Conservation (phyloP, 2,888 invertebrate species). For the Synanthedon myopaeformis region DNA sequence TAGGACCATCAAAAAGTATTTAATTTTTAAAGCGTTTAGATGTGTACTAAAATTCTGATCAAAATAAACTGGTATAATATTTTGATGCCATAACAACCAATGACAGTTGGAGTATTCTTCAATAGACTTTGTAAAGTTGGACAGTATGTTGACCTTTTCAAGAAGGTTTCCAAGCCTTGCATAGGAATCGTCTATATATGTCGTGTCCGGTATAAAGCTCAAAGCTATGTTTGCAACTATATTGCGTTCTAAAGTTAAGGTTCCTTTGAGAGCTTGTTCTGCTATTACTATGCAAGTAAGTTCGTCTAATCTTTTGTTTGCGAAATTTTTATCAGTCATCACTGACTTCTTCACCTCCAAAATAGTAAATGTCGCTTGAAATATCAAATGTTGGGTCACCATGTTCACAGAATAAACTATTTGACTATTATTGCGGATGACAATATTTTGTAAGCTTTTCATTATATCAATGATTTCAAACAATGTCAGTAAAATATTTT, state of each 20-base stretch:
- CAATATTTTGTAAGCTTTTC: conserved; percentile 80
- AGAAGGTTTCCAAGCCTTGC: conserved; percentile 72
- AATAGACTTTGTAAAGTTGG: conserved; percentile 70
- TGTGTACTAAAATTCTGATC: conserved; percentile 77
- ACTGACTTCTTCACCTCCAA: conserved; percentile 76
- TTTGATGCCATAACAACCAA: conserved; percentile 85
- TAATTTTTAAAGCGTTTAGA: conserved; percentile 73
- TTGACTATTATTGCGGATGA: conserved; percentile 75
- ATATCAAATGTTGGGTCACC: conserved; percentile 83
- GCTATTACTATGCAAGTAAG: conserved; percentile 82
- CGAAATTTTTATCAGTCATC: conserved; percentile 73
- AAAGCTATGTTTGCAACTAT: conserved; percentile 76
- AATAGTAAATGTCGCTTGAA: conserved; percentile 78
- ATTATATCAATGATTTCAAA: conserved; percentile 86
- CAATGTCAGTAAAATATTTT: conserved; percentile 78
- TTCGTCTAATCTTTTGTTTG: conserved; percentile 75
- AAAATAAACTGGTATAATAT: conserved; percentile 81
- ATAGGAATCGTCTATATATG: conserved; percentile 74
- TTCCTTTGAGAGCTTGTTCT: conserved; percentile 75
- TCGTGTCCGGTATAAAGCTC: conserved; percentile 73
- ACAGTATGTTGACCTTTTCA: conserved; percentile 74
- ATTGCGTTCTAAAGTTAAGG: conserved; percentile 73
- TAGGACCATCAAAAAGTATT: conserved; percentile 53
- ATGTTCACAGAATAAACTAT: conserved; percentile 81
- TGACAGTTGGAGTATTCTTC: conserved; percentile 77